A percentile compares a stretch with the other conserved stretches of the same genome.
Conservation (phyloP, 2,888 invertebrate genomes). For the Tricholauxania praeusta region DNA sequence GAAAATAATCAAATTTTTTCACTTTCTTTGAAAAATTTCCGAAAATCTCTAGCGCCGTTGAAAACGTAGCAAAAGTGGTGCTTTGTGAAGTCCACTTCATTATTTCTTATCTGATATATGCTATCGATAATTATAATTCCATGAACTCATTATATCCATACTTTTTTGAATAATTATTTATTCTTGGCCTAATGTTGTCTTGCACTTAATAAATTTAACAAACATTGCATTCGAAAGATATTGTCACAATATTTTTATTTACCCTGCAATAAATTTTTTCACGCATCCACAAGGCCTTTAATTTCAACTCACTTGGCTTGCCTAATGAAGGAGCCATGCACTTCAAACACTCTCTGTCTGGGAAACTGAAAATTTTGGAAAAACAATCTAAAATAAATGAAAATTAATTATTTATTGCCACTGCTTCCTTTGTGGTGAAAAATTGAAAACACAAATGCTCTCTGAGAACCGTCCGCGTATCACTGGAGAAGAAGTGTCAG, state of each 20-base stretch:
- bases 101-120: too few relatives aligned
- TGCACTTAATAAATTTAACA: too few relatives aligned
- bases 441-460: slow-evolving; percentile 17
- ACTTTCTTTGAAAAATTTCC: too few relatives aligned
- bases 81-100: too few relatives aligned
- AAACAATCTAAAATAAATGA: slow-evolving; percentile 20
- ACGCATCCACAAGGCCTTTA: background rate
- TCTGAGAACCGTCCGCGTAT: background rate
- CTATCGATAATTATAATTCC: too few relatives aligned
- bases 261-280: slow-evolving; percentile 14
- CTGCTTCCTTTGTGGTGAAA: slow-evolving; percentile 19
- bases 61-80: too few relatives aligned
- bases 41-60: too few relatives aligned
- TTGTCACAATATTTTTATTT: slow-evolving; percentile 18
- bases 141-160: too few relatives aligned
- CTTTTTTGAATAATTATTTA: background rate
- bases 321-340: too few relatives aligned
- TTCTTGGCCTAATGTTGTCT: background rate
- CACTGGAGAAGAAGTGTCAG: too few relatives aligned
- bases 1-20: too few relatives aligned
- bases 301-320: too few relatives aligned
- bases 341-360: background rate
- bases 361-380: slow-evolving; percentile 2
- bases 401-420: slow-evolving; percentile 29
- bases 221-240: background rate